These are phyloP conservation scores for Channa maculata DNA, from an alignment of 2,113 vertebrate species.

Conservation along the genomic window DNA sequence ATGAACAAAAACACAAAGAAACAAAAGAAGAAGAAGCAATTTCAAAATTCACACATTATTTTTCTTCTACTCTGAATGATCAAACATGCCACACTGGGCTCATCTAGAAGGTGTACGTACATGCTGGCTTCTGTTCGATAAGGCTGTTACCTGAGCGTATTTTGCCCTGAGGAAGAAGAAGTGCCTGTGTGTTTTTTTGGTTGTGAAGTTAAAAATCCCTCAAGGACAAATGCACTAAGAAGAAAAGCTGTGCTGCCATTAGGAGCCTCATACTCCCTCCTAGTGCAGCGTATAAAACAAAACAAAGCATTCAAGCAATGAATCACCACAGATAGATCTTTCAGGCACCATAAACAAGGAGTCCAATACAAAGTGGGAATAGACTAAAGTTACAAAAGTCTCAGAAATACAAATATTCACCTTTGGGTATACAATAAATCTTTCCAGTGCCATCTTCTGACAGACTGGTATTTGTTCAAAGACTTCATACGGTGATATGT, in stretches of 20 bases:
- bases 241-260: slow-evolving; percentile 70
- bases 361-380: slow-evolving; percentile 62
- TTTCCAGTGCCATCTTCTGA: slow-evolving; percentile 51
- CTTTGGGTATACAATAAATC: slow-evolving; percentile 62
- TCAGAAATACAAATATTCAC: slow-evolving; percentile 75
- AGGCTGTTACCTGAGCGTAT: slow-evolving; percentile 66
- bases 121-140: slow-evolving; percentile 66
- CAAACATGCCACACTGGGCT: slow-evolving; percentile 56
- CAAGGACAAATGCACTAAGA: slow-evolving; percentile 75
- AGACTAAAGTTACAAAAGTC: slow-evolving; percentile 68
- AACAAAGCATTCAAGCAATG: slow-evolving; percentile 76
- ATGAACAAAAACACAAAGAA: slow-evolving; percentile 10
- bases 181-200: slow-evolving; percentile 52
- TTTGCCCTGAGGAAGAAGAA: slow-evolving; percentile 67
- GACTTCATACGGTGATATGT: slow-evolving; percentile 43
- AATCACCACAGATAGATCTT: slow-evolving; percentile 75
- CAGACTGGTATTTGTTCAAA: slow-evolving; percentile 59
- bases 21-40: background rate
- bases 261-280: slow-evolving; percentile 57
- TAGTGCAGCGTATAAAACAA: slow-evolving; percentile 58
- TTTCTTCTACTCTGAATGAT: slow-evolving; percentile 48
- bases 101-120: slow-evolving; percentile 63
- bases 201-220: slow-evolving; percentile 76
- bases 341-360: slow-evolving; percentile 71
- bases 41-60: slow-evolving; percentile 36